Evolutionary conservation across 2,797 vertebrate genomes (phyloP), one percentile per base, ranked within the genome.

Genomic region (Acipenser ruthenus): DNA sequence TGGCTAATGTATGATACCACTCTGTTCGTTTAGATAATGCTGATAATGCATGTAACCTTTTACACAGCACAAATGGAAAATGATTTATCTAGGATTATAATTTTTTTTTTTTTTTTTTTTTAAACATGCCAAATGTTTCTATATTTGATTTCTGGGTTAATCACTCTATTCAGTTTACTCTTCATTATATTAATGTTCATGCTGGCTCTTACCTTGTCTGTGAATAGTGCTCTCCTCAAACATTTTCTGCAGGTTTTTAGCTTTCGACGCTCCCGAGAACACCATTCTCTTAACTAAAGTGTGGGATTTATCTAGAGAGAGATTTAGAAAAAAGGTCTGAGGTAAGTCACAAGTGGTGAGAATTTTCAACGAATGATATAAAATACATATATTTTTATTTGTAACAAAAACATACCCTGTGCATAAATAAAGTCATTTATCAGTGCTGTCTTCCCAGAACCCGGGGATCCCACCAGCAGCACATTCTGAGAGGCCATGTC

Each of bases 261-360:
- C 67, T 9, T 18, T 65, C 70, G 69, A 69, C 11, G 0, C 61
- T 78, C 70, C 71, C 12, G 7, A 68, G 70, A 0, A 49, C 67
- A 71, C 49, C 53, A 67, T 77, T 79, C 72, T 48, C 74, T 75
- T 84, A 72, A 82, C 71, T 69, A 78, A 78, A 70, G 62, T 67
- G 58, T 59, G 71, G 49, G 37, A 72, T 70, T 72, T 68, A 55
- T 65, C 72, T 68, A 18, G 23, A 68, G 69, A 79, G 70, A 72
- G 69, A 67, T 60, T 74, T 58, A 69, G 62, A 72, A 70, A 62
- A 68, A 10, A 11, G 10, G 12, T 65, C 15, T 52, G 23, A 18
- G 6, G 51, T 37, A 58, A 8, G 23, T 55, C n/a, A 18, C 8
- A 48, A 49, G 8, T 2, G 9, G 49, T 8, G 10, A 6, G 6